phyloP scores from a whole-genome alignment of 2,888 invertebrate genomes.

The Meloe dianella region DNA sequence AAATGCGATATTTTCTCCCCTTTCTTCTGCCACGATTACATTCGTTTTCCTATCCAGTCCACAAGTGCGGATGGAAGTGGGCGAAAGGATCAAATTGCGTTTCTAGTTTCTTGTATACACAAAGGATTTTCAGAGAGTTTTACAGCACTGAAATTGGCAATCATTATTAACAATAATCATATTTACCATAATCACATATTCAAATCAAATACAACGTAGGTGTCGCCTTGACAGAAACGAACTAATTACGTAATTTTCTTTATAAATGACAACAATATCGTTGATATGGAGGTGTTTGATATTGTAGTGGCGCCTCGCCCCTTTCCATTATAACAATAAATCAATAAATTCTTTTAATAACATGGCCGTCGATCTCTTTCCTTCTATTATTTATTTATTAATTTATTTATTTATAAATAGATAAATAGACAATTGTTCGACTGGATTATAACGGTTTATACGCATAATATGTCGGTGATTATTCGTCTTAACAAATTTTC shows the following conservation, averaged over 20 bases:
- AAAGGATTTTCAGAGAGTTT: no score
- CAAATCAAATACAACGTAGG: neutral
- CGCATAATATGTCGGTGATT: no score
- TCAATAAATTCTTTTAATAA: neutral
- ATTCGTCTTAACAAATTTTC: no score
- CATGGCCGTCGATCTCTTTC: no score
- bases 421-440: neutral
- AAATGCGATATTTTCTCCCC: no score
- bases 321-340: neutral
- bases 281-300: neutral
- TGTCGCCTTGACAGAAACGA: neutral
- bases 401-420: neutral
- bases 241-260: neutral
- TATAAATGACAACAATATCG: slow-evolving; percentile 1
- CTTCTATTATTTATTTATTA: neutral
- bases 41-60: no score
- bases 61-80: no score
- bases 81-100: no score
- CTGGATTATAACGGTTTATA: neutral
- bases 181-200: neutral
- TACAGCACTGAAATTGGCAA: no score
- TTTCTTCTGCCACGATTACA: no score
- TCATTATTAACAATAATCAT: neutral
- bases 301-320: slow-evolving; percentile 3
- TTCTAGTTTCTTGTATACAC: no score